Base-by-base conservation (phyloP, 1,140 invertebrate genomes). In the Melitaea cinxia region DNA sequence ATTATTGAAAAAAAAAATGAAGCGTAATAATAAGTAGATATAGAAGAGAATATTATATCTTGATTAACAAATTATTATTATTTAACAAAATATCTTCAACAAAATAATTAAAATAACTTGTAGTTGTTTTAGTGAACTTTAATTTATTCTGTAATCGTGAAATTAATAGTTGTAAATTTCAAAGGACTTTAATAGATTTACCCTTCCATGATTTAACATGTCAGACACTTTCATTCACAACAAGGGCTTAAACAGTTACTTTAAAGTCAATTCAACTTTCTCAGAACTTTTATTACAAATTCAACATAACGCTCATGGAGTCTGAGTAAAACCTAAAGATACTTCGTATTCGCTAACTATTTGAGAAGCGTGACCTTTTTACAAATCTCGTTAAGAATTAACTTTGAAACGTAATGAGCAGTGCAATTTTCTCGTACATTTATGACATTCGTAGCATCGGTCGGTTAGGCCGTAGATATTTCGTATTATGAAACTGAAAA, bases 191-290 rank as follows among this genome's bases (percentile, higher is more conserved):
- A n/a, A n/a, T n/a, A n/a, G n/a, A n/a, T n/a, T n/a, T n/a, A n/a
- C n/a, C 33, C 6, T 42, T 7, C 0, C 17, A 39, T 35, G 6
- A n/a, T 35, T 7, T 7, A 42, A 39, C 9, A 49, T 45, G 24
- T 24, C 24, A 64, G 33, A 37, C 19, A 56, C 39, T 33, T 23
- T 19, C 39, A 47, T 56, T 49, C 33, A 49, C 52, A 37, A 9
- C 21, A 37, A 50, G 37, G 14, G 37, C 42, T 30, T 59, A 14
- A 45, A 64, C 28, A 56, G 53, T 64, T 64, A 58, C 14, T 56
- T 52, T 57, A 56, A 57, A 52, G 45, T 57, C 24, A 57, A 57
- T 57, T 65, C 35, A 65, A 39, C 53, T 65, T 39, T 65, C 10
- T 35, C 54, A 15, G 7, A 65, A 52, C 26, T 65, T 39, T 57